Evolutionary conservation across 1,140 invertebrate genomes (phyloP), one percentile per base, ranked within the genome.

Genomic region (Schlechtendalia chinensis): DNA sequence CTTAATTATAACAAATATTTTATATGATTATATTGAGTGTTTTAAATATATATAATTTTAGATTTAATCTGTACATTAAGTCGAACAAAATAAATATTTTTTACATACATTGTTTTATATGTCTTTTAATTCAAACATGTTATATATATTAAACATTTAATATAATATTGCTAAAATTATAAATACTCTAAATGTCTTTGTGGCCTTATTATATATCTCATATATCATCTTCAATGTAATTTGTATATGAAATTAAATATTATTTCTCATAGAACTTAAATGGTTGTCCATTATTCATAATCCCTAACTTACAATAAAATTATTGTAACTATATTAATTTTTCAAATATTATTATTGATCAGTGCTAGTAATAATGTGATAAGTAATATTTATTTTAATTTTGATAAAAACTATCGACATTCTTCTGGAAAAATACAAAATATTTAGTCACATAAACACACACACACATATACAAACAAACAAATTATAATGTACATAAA

Each of bases 21-120:
- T 72, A 77, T 59, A 59, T 75, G 12, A 45, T 59, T 58, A 45
- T 77, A 45, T 59, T n/a, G 16, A 77, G 54, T 59, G 54, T 77
- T 72, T 71, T 54, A 11, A 4, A 65, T 69, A 45, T 50, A 19
- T 6, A 59, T 24, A 45, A 77, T 77, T 77, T 59, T 39, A 39
- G 32, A 22, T 75, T 45, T 16, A 54, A 59, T 12, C 12, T 59
- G 59, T 77, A 45, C 17, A 58, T 59, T 75, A 58, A 77, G 53
- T 45, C n/a, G 72, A 77, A 77, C 72, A 77, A 77, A 77, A 77
- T 12, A 75, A 75, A 58, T 56, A 59, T 77, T 77, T 77, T 77
- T 58, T 77, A 77, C n/a, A 17, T 29, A 56, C 53, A 59, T 77
- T 59, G 72, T 77, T 77, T 77, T 77, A 39, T 77, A 77, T 77